A percentile compares a stretch with the other conserved stretches of the same genome.
phyloP scores from a whole-genome alignment of 2,888 invertebrate genomes.

The Drosophila mulleri region DNA sequence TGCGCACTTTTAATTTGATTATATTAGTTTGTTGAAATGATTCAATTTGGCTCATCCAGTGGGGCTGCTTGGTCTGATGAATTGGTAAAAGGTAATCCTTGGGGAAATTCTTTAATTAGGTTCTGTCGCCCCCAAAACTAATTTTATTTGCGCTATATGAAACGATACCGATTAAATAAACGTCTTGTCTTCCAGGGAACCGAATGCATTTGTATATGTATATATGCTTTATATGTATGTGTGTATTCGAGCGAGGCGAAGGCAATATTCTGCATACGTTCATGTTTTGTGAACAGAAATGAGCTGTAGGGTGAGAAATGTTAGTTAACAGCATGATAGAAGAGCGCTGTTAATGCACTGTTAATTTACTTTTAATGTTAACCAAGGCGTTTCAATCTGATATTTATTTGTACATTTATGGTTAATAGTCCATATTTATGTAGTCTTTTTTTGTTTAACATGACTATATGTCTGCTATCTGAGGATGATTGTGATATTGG shows the following conservation, averaged over 20 bases:
- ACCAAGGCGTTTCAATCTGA: no score
- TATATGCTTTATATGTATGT: no score
- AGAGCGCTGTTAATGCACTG: no score
- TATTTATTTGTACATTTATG: no score
- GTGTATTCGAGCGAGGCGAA: no score
- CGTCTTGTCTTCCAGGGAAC: neutral
- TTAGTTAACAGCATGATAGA: neutral
- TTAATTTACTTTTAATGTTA: no score
- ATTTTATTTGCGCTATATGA: conserved; percentile 5
- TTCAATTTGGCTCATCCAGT: conserved; percentile 61
- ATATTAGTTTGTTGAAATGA: conserved; percentile 73
- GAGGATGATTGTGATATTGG: no score
- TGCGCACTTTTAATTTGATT: conserved; percentile 73
- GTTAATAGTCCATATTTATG: no score
- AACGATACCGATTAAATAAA: conserved; percentile 3
- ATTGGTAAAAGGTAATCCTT: conserved; percentile 56
- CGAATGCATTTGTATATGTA: neutral
- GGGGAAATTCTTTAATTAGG: conserved; percentile 55
- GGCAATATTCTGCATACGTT: no score
- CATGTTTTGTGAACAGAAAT: neutral
- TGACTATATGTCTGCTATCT: no score
- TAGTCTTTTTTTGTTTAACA: no score
- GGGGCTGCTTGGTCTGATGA: conserved; percentile 15
- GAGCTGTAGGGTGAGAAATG: neutral
- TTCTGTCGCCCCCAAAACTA: conserved; percentile 9